Conservation (phyloP, 2,797 vertebrate species). For the Spea hammondii region DNA sequence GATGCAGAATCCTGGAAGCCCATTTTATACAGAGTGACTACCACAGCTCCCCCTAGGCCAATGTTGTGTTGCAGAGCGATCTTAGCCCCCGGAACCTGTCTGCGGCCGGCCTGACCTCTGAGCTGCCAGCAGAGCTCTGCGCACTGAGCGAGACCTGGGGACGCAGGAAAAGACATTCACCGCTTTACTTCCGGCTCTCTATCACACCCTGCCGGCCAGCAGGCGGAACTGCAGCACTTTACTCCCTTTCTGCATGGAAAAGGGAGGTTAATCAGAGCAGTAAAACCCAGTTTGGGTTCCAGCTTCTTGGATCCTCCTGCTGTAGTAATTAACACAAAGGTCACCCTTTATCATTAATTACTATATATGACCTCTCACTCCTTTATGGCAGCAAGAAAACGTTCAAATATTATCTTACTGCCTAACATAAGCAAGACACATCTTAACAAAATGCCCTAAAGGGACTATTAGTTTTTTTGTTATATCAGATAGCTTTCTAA, state of each 20-base stretch:
- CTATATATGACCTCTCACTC: too few relatives aligned
- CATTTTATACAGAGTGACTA: slow-evolving; percentile 86
- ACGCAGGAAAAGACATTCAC: slow-evolving; percentile 59
- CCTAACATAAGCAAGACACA: too few relatives aligned
- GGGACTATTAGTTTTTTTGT: too few relatives aligned
- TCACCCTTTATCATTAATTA: too few relatives aligned
- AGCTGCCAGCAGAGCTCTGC: slow-evolving; percentile 98
- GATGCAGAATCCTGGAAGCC: slow-evolving; percentile 76
- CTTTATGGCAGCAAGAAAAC: background rate
- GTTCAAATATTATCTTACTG: too few relatives aligned
- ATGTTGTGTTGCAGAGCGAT: slow-evolving; percentile 93
- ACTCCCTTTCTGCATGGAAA: too few relatives aligned
- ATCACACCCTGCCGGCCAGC: background rate
- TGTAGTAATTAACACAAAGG: too few relatives aligned
- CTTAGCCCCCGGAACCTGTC: slow-evolving; percentile 87
- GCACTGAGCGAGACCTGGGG: slow-evolving; percentile 92
- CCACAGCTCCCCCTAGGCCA: slow-evolving; percentile 87
- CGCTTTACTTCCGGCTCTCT: slow-evolving; percentile 22
- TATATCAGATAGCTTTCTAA: too few relatives aligned
- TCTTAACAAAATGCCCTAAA: too few relatives aligned
- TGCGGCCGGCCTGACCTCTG: slow-evolving; percentile 80
- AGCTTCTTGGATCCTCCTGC: too few relatives aligned
- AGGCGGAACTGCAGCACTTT: slow-evolving; percentile 10
- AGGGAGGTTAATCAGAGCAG: too few relatives aligned
- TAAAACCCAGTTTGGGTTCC: too few relatives aligned